These are phyloP conservation scores for Pocillopora meandrina DNA, from an alignment of 92 coral and sea anemone species.

Conservation along the genomic window DNA sequence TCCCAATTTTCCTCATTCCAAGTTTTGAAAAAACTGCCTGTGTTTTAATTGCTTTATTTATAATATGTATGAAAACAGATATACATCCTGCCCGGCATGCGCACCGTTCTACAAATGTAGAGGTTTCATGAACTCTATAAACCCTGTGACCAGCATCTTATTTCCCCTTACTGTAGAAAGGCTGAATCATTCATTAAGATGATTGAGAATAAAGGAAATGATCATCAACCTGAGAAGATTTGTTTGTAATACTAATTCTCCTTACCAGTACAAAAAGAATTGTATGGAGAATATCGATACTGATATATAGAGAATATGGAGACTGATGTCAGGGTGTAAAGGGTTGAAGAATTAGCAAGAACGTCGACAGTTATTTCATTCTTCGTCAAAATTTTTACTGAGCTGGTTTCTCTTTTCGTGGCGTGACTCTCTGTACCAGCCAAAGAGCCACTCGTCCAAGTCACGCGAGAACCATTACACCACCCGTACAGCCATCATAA, in stretches of 20 bases:
- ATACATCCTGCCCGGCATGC: background rate
- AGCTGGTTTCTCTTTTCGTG: background rate
- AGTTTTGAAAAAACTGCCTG: background rate
- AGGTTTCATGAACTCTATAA: background rate
- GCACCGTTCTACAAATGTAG: background rate
- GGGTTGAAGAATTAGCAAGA: too few relatives aligned
- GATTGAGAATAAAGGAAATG: too few relatives aligned
- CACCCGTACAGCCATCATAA: background rate
- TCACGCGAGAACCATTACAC: background rate
- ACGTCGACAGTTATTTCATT: background rate
- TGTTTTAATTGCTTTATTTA: background rate
- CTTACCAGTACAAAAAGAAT: too few relatives aligned
- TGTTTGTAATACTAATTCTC: too few relatives aligned
- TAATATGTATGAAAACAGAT: conserved; percentile 2
- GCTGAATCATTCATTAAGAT: too few relatives aligned
- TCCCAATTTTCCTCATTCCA: too few relatives aligned
- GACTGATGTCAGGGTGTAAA: too few relatives aligned
- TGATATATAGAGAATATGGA: too few relatives aligned
- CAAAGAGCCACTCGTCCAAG: background rate
- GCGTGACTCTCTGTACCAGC: background rate
- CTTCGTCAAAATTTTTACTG: conserved; percentile 1
- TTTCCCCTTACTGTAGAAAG: too few relatives aligned
- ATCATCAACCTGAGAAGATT: too few relatives aligned
- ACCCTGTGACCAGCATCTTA: too few relatives aligned
- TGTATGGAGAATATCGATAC: too few relatives aligned